These are phyloP conservation scores for Tupiocoris notatus DNA, from an alignment of 2,888 invertebrate species.

Conservation along the genomic window DNA sequence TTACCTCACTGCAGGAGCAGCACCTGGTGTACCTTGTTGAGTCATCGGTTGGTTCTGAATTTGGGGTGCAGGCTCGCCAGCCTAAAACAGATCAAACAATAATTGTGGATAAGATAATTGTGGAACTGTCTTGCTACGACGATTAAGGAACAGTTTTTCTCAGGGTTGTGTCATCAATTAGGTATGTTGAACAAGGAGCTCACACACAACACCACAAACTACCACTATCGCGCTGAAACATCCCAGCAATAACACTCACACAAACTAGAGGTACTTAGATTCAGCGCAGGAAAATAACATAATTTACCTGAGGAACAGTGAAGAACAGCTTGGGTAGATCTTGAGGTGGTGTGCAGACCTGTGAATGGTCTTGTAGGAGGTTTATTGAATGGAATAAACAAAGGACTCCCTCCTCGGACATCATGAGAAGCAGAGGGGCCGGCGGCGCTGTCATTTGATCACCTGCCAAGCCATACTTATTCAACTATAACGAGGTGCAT, in stretches of 20 bases:
- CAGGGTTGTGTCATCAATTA: too few relatives aligned
- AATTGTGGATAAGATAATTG: not conserved
- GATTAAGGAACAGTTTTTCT: not conserved
- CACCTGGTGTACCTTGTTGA: not conserved
- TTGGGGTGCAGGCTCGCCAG: not conserved
- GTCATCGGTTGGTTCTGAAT: not conserved
- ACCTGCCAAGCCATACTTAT: conserved; percentile 55
- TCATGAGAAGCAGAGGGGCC: conserved; percentile 74
- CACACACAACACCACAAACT: too few relatives aligned
- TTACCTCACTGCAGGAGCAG: not conserved
- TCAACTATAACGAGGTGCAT: too few relatives aligned
- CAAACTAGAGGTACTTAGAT: too few relatives aligned
- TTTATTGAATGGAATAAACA: conserved; percentile 76
- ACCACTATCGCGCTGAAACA: too few relatives aligned
- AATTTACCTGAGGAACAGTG: conserved; percentile 16
- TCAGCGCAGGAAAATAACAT: too few relatives aligned
- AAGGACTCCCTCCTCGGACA: conserved; percentile 75
- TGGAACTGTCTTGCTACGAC: not conserved
- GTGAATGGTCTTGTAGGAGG: conserved; percentile 60
- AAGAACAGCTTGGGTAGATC: conserved; percentile 45
- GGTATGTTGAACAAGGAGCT: too few relatives aligned
- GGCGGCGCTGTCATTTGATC: conserved; percentile 66
- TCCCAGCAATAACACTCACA: too few relatives aligned
- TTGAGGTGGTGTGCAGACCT: conserved; percentile 65
- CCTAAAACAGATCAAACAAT: not conserved